Evolutionary conservation across 2,113 vertebrate genomes (phyloP).

Genomic region (Trogon surrucura): DNA sequence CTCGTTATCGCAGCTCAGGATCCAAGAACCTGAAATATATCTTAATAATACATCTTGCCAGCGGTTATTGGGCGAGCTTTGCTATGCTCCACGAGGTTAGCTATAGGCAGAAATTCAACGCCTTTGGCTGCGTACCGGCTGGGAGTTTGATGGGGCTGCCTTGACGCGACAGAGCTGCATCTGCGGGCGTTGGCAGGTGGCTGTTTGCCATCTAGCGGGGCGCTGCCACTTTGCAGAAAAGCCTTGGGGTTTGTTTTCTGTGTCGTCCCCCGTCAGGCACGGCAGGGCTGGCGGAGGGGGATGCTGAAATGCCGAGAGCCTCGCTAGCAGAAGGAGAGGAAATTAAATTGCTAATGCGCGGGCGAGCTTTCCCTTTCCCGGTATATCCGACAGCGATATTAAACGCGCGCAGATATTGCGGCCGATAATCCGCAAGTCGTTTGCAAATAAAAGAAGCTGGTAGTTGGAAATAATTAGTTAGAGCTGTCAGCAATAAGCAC

Average conservation of each 20-base stretch:
- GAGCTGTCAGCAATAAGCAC: background rate
- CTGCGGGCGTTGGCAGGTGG: background rate
- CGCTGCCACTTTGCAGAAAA: background rate
- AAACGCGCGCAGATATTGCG: background rate
- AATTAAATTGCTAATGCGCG: fast-evolving
- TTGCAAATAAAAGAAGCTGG: background rate
- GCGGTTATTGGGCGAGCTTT: background rate
- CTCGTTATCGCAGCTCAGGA: fast-evolving
- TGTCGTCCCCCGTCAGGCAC: fast-evolving
- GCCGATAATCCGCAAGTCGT: fast-evolving
- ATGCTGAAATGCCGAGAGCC: background rate
- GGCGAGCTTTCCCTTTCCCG: background rate
- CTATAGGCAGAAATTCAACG: background rate
- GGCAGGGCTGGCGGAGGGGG: fast-evolving
- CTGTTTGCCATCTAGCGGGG: slow-evolving; percentile 58
- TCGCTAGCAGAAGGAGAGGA: background rate
- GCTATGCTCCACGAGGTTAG: fast-evolving
- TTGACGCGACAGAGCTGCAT: fast-evolving
- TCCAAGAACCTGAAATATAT: fast-evolving
- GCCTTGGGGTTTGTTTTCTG: fast-evolving
- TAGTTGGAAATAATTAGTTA: background rate
- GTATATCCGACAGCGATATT: background rate
- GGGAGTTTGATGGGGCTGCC: background rate
- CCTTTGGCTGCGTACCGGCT: fast-evolving
- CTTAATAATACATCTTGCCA: background rate